Evolutionary conservation across 2,797 vertebrate genomes (phyloP).

Genomic region (Thaleichthys pacificus): DNA sequence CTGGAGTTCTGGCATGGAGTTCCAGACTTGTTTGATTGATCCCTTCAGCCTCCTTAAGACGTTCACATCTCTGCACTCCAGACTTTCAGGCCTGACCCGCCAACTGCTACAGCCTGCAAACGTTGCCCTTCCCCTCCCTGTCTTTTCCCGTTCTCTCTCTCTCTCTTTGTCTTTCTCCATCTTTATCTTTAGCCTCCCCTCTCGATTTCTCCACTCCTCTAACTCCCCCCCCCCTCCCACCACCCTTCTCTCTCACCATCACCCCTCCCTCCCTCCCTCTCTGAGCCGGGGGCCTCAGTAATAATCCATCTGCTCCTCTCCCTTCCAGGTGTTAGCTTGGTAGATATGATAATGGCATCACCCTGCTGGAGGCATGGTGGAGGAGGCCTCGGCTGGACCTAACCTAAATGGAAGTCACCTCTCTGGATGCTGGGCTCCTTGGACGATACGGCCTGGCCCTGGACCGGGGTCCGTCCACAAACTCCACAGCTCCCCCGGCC

Average conservation of each 20-base stretch:
- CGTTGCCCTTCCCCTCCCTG: background rate
- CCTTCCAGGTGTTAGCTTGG: constrained; percentile 49
- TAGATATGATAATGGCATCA: constrained; percentile 48
- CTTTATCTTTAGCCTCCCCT: background rate
- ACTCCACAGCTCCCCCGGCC: no score
- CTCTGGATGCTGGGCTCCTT: no score
- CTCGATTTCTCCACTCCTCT: background rate
- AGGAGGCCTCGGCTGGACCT: background rate
- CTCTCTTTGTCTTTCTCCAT: background rate
- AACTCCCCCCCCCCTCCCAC: background rate
- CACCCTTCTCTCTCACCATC: background rate
- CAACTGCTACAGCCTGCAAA: background rate
- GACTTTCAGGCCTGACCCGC: background rate
- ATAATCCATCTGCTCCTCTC: constrained; percentile 21
- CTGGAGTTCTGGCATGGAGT: constrained; percentile 50
- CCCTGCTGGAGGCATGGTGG: constrained; percentile 45
- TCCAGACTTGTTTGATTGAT: constrained; percentile 49
- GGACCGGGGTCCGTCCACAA: no score
- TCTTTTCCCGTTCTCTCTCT: background rate
- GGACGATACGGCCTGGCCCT: no score
- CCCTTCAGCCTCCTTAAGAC: constrained; percentile 25
- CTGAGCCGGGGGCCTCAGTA: constrained; percentile 23
- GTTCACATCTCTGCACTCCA: background rate
- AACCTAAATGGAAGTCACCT: background rate
- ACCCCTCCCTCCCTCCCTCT: constrained; percentile 4